phyloP scores from a whole-genome alignment of 2,113 vertebrate species.

The Vombatus ursinus region DNA sequence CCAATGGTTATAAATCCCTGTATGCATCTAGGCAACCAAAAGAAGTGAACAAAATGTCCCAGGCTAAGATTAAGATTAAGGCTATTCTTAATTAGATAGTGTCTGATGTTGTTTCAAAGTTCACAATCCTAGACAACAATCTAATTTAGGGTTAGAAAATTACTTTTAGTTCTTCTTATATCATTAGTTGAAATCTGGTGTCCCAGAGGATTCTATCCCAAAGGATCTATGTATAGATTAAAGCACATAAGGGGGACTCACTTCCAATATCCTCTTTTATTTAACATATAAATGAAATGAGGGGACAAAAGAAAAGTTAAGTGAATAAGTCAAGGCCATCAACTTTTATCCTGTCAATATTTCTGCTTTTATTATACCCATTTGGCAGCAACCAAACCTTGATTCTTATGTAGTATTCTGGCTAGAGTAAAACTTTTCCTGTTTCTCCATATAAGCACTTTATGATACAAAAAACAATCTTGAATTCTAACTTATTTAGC shows the following conservation, averaged over 20 bases:
- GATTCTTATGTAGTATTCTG: not conserved
- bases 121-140: not conserved
- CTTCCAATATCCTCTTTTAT: not conserved
- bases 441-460: not conserved
- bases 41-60: not conserved
- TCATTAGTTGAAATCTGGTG: not conserved
- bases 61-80: not conserved
- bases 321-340: not conserved
- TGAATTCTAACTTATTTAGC: constrained; percentile 1
- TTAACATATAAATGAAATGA: not conserved
- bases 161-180: not conserved
- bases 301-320: not conserved
- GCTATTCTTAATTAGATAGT: not conserved
- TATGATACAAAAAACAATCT: not conserved
- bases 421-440: not conserved
- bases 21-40: not conserved
- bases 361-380: not conserved
- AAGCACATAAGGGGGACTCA: not conserved
- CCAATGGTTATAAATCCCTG: not conserved
- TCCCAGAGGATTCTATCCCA: not conserved
- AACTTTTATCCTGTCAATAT: not conserved
- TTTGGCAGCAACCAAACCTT: not conserved
- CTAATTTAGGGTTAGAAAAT: not conserved
- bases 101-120: not conserved
- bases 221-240: not conserved